A percentile compares a stretch with the other conserved stretches of the same genome.
Evolutionary conservation across 2,113 vertebrate genomes (phyloP).

Genomic region (Sarotherodon lohbergeri): DNA sequence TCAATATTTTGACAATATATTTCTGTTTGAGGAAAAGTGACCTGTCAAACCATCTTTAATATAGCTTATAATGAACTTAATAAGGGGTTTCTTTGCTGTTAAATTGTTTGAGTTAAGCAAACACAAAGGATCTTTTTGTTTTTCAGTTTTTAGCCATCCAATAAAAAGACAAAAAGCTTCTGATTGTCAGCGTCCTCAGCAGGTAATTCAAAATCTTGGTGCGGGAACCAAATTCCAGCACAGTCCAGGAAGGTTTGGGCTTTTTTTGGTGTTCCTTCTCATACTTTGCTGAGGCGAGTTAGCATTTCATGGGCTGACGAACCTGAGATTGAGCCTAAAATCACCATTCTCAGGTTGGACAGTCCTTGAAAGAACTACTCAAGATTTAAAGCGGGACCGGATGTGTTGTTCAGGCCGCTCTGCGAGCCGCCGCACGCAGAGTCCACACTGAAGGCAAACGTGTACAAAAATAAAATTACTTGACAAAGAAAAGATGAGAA

Average conservation of each 20-base stretch:
- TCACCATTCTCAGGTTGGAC: constrained; percentile 94
- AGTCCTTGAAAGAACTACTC: constrained; percentile 85
- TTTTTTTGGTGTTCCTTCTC: neutral
- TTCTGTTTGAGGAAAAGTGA: neutral
- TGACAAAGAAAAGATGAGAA: neutral
- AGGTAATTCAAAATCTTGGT: neutral
- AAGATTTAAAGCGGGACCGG: neutral
- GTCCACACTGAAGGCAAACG: neutral
- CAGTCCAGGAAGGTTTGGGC: neutral
- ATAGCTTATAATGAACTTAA: neutral
- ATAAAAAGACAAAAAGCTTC: neutral
- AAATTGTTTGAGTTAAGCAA: neutral
- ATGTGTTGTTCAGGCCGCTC: neutral
- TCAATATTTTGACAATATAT: neutral
- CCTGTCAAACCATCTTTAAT: neutral
- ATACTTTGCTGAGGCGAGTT: constrained; percentile 53
- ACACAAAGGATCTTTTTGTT: neutral
- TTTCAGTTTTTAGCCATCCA: neutral
- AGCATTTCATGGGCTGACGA: constrained; percentile 89
- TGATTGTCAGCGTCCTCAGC: neutral
- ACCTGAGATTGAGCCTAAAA: constrained; percentile 89
- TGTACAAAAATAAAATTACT: neutral
- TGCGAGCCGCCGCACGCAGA: neutral
- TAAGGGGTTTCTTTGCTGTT: neutral
- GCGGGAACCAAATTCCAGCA: neutral